Base-by-base conservation (phyloP, 2,797 vertebrate genomes). In the Esox masquinongy region DNA sequence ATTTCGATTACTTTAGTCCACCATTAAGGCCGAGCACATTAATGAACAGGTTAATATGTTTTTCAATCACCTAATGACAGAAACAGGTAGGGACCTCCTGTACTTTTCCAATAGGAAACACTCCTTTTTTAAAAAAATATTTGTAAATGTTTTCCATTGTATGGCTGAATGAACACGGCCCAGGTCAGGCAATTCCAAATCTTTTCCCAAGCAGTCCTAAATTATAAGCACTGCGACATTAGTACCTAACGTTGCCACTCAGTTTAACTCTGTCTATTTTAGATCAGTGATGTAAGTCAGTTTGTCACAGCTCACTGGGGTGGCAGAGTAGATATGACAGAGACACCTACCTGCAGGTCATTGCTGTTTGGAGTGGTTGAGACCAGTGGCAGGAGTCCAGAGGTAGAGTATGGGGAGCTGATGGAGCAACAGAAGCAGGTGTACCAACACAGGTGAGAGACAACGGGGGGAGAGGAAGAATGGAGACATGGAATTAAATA, bases 361-460 rank as follows among this genome's bases (percentile, higher is more conserved):
- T 95, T 96, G 85, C 81, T 97, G 83, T 95, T 96, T 84, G 95
- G 95, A 82, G 83, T 96, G 89, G 95, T 96, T 22, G 93, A 24
- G 36, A 19, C 5, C 34, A 24, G 19, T 36, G 53, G 56, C 95
- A 0, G 94, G 96, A 84, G 96, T 95, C 1, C 95, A 95, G 88
- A 95, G 84, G 90, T 88, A 16, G 93, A 92, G 17, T 96, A 96
- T 82, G 88, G 93, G 47, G 94, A 95, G 67, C 94, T 95, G 74
- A 96, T 97, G 0, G 94, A 96, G 49, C 93, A 94, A 84, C 95
- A 97, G 88, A 95, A 95, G 81, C 93, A 94, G 77, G 94, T 89
- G 15, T 96, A 96, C 83, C 96, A 96, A 88, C 94, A 93, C 91
- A 97, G 96, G 96, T 96, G 11, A 69, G 22, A 47, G 26, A 26